Base-by-base conservation (phyloP, 2,113 vertebrate species). In the Anoplopoma fimbria region DNA sequence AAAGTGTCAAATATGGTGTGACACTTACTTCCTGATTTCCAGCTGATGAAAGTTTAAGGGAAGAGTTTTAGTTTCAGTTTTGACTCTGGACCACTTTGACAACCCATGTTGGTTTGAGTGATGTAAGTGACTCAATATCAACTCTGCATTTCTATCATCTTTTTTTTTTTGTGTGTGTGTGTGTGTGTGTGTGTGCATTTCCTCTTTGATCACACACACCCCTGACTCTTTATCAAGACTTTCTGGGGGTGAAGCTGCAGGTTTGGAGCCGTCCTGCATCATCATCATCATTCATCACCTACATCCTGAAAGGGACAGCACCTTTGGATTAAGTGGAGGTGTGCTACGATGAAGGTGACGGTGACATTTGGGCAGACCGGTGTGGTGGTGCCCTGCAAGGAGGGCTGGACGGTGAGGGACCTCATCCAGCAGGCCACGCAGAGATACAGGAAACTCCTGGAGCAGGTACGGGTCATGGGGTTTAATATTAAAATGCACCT, bases 351-450 rank as follows among this genome's bases (percentile, higher is more conserved):
- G 97, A 99, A 99, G 94, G 97, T 99, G 93, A 99, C 97, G 0
- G 97, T 99, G 77, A 97, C 95, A 40, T 99, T 99, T 88, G 97
- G 97, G 82, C 91, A 95, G 91, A 98, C 97, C 0, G 95, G 96
- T 69, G 97, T 99, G 82, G 97, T 99, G 75, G 97, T 99, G 17
- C 97, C 97, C 47, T 98, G 97, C 91, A 97, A 96, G 87, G 96
- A 98, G 21, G 97, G 96, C n/a, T 97, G 96, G 96, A 97, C 95
- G 3, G 97, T 99, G 71, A 91, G 96, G 60, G 97, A 98, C 82
- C 95, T 99, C 51, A 97, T 97, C 77, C 96, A 96, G 76, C 97
- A 98, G 91, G 97, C 97, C 80, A 97, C 97, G 0, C 97, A 97
- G 95, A 95, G 97, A 70, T 98, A 97, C 96, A 96, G 96, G 76